Conservation (phyloP, 2,113 vertebrate genomes). For the Pardalotus punctatus region DNA sequence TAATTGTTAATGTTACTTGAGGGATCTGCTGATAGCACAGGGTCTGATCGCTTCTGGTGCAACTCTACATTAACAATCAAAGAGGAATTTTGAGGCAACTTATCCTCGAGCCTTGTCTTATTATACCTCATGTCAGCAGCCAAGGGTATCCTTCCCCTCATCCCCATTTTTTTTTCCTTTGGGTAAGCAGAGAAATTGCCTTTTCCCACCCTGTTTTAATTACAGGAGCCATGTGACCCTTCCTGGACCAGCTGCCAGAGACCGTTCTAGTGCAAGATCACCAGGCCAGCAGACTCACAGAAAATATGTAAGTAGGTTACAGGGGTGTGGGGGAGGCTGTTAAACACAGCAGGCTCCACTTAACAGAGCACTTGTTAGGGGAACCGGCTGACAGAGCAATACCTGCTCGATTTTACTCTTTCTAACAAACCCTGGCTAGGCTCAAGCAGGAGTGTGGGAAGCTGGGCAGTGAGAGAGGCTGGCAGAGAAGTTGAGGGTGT, state of each 20-base stretch:
- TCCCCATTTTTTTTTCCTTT: neutral
- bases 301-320: constrained; percentile 39
- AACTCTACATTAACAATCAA: neutral
- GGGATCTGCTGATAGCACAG: neutral
- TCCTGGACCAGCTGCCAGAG: neutral
- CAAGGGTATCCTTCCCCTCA: neutral
- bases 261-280: neutral
- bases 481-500: neutral
- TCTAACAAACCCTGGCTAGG: neutral
- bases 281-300: neutral
- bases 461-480: neutral
- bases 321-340: neutral
- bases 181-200: neutral
- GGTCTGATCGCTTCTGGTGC: neutral
- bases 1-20: neutral
- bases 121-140: neutral
- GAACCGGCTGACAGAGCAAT: neutral
- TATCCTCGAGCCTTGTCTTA: neutral
- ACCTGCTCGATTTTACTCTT: neutral
- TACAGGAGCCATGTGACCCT: neutral
- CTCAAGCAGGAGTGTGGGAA: fast-evolving
- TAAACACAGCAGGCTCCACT: constrained; percentile 17
- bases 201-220: constrained; percentile 16
- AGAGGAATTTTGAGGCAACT: neutral
- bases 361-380: constrained; percentile 5